phyloP scores from a whole-genome alignment of 2,113 vertebrate genomes.

The Sminthopsis crassicaudata region DNA sequence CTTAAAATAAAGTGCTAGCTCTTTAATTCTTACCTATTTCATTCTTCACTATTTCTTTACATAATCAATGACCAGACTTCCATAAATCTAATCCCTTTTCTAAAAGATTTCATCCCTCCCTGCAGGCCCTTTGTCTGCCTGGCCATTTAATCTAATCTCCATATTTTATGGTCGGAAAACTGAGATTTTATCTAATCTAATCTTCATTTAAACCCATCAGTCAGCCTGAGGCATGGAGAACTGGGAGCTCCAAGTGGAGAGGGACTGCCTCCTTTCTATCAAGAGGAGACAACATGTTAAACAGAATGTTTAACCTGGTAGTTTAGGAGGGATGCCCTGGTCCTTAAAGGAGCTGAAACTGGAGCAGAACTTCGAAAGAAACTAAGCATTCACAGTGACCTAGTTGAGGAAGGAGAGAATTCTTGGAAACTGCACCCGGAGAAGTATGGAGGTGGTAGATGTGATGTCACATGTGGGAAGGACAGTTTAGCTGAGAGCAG shows the following conservation, averaged over 20 bases:
- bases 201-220: neutral
- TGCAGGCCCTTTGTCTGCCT: neutral
- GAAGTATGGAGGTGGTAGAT: neutral
- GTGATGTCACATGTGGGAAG: neutral
- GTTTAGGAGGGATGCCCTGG: neutral
- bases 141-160: neutral
- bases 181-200: too few relatives aligned
- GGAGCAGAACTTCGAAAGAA: neutral
- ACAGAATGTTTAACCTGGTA: neutral
- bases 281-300: neutral
- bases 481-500: neutral
- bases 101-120: neutral
- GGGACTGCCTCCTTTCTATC: neutral
- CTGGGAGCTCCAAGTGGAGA: neutral
- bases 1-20: too few relatives aligned
- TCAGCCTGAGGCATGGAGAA: neutral
- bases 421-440: neutral
- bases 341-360: neutral
- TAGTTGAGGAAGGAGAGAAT: neutral
- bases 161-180: neutral
- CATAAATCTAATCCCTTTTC: too few relatives aligned
- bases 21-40: neutral
- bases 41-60: neutral
- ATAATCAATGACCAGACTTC: neutral
- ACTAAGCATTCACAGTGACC: neutral